Base-by-base conservation (phyloP, 2,113 vertebrate genomes). In the Coregonus clupeaformis region DNA sequence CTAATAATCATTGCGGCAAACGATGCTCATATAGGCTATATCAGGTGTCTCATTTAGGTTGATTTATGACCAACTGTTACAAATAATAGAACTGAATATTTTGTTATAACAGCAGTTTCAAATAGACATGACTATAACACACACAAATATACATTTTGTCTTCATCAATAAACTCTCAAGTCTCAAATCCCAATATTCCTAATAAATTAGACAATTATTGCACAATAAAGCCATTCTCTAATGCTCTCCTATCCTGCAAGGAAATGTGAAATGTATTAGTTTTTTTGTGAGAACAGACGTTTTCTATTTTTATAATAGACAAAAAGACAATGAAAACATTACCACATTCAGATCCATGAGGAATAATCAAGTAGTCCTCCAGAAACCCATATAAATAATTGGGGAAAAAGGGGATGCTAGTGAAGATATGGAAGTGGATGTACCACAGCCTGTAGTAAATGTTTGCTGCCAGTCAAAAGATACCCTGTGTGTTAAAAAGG, bases 211-310 rank as follows among this genome's bases (percentile, higher is more conserved):
- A 49, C 32, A 36, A 55, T 27, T 27, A 11, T 57, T 22, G 36
- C 18, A 42, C 20, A 24, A 16, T 29, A 69, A 6, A 69, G 20
- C 9, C 36, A 42, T 11, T 11, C 9, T 42, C 36, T 12, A 42
- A 42, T 32, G 42, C 42, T 49, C 24, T 69, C 20, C 42, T 70
- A 25, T 49, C 47, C 25, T 30, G 6, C 45, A 55, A 25, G 4
- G 47, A 70, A 70, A 25, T 52, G 68, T 49, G 11, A 47, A 42
- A 63, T 72, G 25, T 66, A 42, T 60, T 68, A 18, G 13, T 68
- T 57, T 11, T 11, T 29, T 71, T 71, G 60, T 14, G 29, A 68
- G 72, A 36, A 63, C 7, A 69, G 25, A 71, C 42, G 2, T 68
- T 42, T 68, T 18, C 5, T 25, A 30, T 29, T 55, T 22, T 29